Conservation (phyloP, 2,888 invertebrate genomes). For the Mechanitis messenoides region DNA sequence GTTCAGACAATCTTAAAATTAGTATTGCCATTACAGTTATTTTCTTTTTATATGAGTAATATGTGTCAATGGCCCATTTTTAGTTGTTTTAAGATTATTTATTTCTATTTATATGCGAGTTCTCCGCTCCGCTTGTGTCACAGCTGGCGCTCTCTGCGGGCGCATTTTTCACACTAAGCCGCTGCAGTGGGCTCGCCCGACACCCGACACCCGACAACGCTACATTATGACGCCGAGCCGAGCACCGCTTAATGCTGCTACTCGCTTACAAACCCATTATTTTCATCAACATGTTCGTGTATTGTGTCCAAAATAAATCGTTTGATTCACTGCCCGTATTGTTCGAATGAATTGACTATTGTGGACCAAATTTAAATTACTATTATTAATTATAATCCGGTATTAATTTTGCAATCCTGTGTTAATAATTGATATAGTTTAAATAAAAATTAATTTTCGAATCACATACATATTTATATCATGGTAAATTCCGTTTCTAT, state of each 20-base stretch:
- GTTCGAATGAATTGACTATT: neutral
- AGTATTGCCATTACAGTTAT: too few species aligned
- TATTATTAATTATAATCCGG: neutral
- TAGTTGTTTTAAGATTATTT: too few species aligned
- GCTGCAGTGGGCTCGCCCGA: slow-evolving; percentile 13
- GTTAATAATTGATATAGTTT: neutral
- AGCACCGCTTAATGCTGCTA: slow-evolving; percentile 9
- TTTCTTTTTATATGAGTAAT: too few species aligned
- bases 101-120: neutral
- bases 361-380: neutral
- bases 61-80: too few species aligned
- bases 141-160: slow-evolving; percentile 6
- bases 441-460: neutral
- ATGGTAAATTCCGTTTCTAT: too few species aligned
- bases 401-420: neutral
- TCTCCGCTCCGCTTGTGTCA: neutral
- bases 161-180: slow-evolving; percentile 17
- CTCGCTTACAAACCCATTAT: slow-evolving; percentile 10
- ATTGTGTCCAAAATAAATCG: slow-evolving; percentile 2
- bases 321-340: neutral
- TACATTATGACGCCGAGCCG: slow-evolving; percentile 13
- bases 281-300: slow-evolving; percentile 14
- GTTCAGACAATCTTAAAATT: too few species aligned
- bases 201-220: slow-evolving; percentile 9
- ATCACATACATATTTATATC: too few species aligned